Evolutionary conservation across 2,888 invertebrate species (phyloP), one percentile per base, ranked within the genome.

Genomic region (Allacma fusca): DNA sequence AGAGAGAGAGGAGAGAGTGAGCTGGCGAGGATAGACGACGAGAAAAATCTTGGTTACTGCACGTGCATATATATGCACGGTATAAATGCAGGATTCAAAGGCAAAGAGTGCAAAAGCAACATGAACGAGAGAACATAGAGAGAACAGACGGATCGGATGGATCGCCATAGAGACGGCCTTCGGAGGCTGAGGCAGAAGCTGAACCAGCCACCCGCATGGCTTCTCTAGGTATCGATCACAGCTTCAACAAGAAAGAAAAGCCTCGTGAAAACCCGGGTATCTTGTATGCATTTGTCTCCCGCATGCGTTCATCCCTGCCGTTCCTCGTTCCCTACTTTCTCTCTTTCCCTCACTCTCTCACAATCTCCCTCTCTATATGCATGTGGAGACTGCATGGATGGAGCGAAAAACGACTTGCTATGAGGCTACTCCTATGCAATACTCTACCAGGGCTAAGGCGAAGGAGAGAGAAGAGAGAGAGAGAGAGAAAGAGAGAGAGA

Each of bases 91-190:
- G 76, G 75, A 67, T 67, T 75, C 40, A 75, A 68, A 78, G 74
- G 57, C 43, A 75, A 78, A 79, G 75, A 76, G 68, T 65, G 73
- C 73, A 65, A 78, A 75, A 80, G 75, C 76, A 73, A 79, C 65
- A 72, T 77, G 67, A 78, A 72, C 67, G 64, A 50, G 68, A 78
- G 68, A 74, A 78, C 76, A 79, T 62, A 50, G 69, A 70, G 64
- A 78, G 76, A 78, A 75, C 68, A 74, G 75, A 73, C 64, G 79
- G 70, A 78, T 72, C 78, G 50, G 68, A 62, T 26, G 75, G 78
- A 84, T 83, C 78, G 80, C 81, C 83, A 82, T 81, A 82, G 83
- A 84, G 81, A 84, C 84, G 84, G 83, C 84, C 84, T 84, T 84
- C 83, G 83, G 82, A 83, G 81, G 82, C 82, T 82, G 82, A 82